Base-by-base conservation (phyloP, 1,140 invertebrate genomes). In the Campoletis sonorensis region DNA sequence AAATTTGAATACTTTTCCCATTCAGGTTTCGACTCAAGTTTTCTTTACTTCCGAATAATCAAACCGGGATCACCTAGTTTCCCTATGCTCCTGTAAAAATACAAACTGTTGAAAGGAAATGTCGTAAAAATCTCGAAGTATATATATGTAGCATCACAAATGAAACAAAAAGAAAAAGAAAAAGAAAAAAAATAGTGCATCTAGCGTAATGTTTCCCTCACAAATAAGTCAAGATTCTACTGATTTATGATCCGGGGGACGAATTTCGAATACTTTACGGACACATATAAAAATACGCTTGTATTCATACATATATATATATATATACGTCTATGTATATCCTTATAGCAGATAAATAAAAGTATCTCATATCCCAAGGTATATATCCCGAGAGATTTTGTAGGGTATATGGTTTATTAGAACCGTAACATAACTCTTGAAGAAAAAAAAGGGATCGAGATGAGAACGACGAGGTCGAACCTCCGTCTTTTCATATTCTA, bases 321-420 rank as follows among this genome's bases (percentile, higher is more conserved):
- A 58, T n/a, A n/a, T n/a, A n/a, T n/a, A n/a, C n/a, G n/a, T n/a
- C n/a, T 58, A 58, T 5, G 21, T 58, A n/a, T 58, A 58, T 58
- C n/a, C 21, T 58, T 21, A 21, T 58, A 58, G 18, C 54, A 58
- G 54, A 58, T 58, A 58, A n/a, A 58, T 75, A 51, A 18, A 18
- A 54, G 49, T 58, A 75, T 75, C 45, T 45, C 40, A 45, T 45
- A 75, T 58, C 72, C 45, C 72, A 30, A 75, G 27, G 49, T 58
- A 75, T 58, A 75, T 64, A 33, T 67, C 61, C 61, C 21, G 27
- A 4, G 18, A 49, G 27, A 77, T 15, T 76, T 27, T 30, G 8
- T 33, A 30, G 7, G 75, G 21, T 27, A 15, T 77, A 77, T 77
- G 51, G 75, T 77, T 77, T 77, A 77, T 61, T 64, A 37, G 51